Conservation (phyloP, 1,140 invertebrate species). For the Drosophila athabasca region DNA sequence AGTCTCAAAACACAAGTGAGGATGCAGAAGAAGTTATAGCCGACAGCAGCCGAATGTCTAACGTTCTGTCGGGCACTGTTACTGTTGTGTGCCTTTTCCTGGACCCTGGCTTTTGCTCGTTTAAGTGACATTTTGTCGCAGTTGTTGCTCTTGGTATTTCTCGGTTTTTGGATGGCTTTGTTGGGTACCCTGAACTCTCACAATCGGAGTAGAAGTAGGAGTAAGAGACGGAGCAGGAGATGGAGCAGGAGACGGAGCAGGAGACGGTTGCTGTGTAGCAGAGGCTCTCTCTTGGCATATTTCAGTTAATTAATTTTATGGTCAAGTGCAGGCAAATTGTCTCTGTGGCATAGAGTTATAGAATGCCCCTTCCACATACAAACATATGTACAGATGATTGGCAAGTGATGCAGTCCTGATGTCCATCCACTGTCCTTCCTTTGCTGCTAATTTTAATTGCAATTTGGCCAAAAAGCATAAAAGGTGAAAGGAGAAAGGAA, state of each 20-base stretch:
- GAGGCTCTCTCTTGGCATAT: constrained; percentile 37
- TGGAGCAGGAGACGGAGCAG: too few relatives aligned
- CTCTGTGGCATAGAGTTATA: constrained; percentile 22
- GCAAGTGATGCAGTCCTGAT: constrained; percentile 47
- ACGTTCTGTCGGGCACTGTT: constrained; percentile 5
- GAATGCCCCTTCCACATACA: constrained; percentile 4
- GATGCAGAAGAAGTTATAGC: too few relatives aligned
- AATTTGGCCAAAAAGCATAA: constrained; percentile 19
- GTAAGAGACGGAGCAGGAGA: too few relatives aligned
- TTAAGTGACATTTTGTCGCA: constrained; percentile 72
- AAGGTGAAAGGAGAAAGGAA: constrained; percentile 27
- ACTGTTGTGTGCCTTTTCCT: not conserved
- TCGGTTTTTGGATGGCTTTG: constrained; percentile 63
- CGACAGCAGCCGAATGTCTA: not conserved
- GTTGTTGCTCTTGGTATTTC: constrained; percentile 66
- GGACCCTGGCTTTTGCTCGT: constrained; percentile 33
- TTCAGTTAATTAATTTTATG: constrained; percentile 80
- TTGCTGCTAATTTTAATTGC: constrained; percentile 31
- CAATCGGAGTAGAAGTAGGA: not conserved
- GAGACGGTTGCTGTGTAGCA: too few relatives aligned
- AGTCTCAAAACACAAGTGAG: too few relatives aligned
- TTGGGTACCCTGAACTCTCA: constrained; percentile 24
- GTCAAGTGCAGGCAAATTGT: constrained; percentile 63
- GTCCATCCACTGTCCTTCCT: not conserved
- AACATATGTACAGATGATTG: constrained; percentile 33